Evolutionary conservation across 64 coral and sea anemone species (phyloP), one percentile per base, ranked within the genome.

Genomic region (Pachyseris speciosa): DNA sequence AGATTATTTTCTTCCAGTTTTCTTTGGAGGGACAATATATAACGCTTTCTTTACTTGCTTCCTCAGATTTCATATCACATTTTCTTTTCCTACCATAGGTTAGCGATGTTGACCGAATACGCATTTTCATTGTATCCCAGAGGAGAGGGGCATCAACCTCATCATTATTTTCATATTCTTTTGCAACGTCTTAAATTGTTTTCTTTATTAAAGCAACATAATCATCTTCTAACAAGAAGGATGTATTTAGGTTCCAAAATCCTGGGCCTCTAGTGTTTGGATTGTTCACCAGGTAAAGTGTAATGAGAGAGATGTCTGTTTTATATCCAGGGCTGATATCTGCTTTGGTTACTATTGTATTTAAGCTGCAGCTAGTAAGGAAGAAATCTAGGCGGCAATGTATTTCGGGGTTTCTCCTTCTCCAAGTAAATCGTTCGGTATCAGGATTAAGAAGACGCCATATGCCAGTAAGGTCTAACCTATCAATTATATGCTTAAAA

Each of bases 191-290:
- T 31, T 33, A 8, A 32, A 55, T 55, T 26, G 22, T 80, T 28
- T n/a, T 80, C 47, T 45, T 55, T 26, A 55, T 31, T 30, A 33
- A 20, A 6, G n/a, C n/a, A n/a, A n/a, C n/a, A n/a, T n/a, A n/a
- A n/a, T n/a, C n/a, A n/a, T n/a, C n/a, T 31, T 80, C 76, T 58
- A 28, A 25, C n/a, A 80, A 33, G 16, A 80, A 45, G 32, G 76
- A 57, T 4, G 76, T 80, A 28, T 80, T 80, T 58, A 80, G 30
- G 16, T 80, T 80, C 76, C 76, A 80, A 8, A 31, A 58, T 5
- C 48, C 76, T 2, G 19, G 24, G 17, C 48, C 48, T 19, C 76
- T 80, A 6, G 22, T 27, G 20, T 80, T 80, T 48, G 4, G 1
- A 58, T 80, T 25, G 6, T 33, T 33, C 6, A 42, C 10, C 0